A percentile compares a stretch with the other conserved stretches of the same genome.
Evolutionary conservation across 1,140 invertebrate genomes (phyloP).

Genomic region (Drosophila fuyamai): DNA sequence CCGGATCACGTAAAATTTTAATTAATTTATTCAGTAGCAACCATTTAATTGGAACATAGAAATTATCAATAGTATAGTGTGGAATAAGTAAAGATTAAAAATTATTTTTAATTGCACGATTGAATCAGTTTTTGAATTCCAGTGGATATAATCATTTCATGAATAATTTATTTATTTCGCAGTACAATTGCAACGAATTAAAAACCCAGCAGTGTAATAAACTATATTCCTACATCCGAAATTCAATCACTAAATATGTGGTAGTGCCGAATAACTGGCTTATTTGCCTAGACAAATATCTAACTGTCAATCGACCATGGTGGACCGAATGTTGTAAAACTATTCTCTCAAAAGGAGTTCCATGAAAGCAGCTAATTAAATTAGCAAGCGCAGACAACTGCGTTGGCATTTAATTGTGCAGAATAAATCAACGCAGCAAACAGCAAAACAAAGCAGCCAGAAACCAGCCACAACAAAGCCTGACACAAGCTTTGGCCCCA

Average conservation of each 20-base stretch:
- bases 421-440: conserved; percentile 58
- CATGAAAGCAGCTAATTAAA: conserved; percentile 58
- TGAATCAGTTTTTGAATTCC: too few species aligned
- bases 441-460: conserved; percentile 22
- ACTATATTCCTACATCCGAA: too few species aligned
- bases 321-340: conserved; percentile 17
- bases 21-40: too few species aligned
- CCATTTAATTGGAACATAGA: too few species aligned
- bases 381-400: conserved; percentile 47
- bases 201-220: too few species aligned
- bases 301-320: conserved; percentile 9
- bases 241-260: conserved; percentile 1
- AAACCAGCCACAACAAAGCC: conserved; percentile 12
- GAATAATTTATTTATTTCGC: too few species aligned
- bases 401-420: conserved; percentile 61
- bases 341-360: conserved; percentile 12
- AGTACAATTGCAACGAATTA: too few species aligned
- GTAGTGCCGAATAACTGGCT: conserved; percentile 6
- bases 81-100: too few species aligned
- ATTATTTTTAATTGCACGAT: too few species aligned
- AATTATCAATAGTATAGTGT: too few species aligned
- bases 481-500: conserved; percentile 34
- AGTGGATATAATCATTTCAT: too few species aligned
- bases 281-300: conserved; percentile 25
- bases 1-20: too few species aligned